Base-by-base conservation (phyloP, 2,888 invertebrate species). In the Netelia melanura region DNA sequence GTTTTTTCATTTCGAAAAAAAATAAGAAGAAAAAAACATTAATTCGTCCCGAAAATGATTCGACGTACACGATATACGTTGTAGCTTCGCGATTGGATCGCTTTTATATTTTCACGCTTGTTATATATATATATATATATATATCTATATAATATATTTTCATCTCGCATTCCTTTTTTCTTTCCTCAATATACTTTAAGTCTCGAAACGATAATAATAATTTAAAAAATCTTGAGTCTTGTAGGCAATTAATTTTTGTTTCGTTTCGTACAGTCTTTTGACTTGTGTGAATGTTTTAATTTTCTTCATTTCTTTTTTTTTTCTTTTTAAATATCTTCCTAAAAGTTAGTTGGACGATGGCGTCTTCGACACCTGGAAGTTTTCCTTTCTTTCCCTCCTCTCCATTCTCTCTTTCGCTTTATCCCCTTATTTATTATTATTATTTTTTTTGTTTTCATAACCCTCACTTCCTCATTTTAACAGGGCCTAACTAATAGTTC, bases 301-400 rank as follows among this genome's bases (percentile, higher is more conserved):
- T n/a, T 58, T 10, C 48, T 88, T 87, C 30, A 62, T 76, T 81
- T 68, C 72, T 65, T 88, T 30, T 30, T 81, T 88, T 88, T 88
- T 83, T 85, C 84, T 61, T 77, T 83, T 72, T 58, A 58, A 58
- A 70, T 62, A 84, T 85, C 89, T 90, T 90, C 90, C 91, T 93
- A 93, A 92, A 89, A 92, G 86, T 92, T 93, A 93, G 89, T 90
- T 93, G 93, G 93, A 93, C 93, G 92, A 92, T 91, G 91, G 91
- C 90, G 92, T 92, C 91, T 91, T 86, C 64, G 91, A 93, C 93
- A 89, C 92, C 92, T 90, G 92, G 91, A 93, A 92, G 91, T 91
- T 90, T 89, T 82, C 84, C 72, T 78, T 87, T 87, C 56, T 71
- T 72, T 84, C 84, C 81, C 76, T 64, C 84, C 82, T 83, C 82